Base-by-base conservation (phyloP, 1,140 invertebrate species). In the Odontomachus brunneus region DNA sequence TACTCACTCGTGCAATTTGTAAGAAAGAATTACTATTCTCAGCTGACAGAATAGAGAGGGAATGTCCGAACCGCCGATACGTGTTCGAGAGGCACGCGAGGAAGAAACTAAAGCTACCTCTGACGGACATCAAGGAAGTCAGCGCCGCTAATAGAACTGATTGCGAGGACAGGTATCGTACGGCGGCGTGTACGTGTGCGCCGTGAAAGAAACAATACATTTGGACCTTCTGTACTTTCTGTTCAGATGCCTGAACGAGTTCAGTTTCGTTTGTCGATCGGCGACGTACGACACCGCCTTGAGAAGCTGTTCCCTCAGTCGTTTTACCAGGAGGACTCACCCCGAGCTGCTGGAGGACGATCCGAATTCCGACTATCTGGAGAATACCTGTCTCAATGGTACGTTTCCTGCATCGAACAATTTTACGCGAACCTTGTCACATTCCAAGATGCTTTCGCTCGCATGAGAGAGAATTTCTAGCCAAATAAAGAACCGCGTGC, bases 361-460 rank as follows among this genome's bases (percentile, higher is more conserved):
- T 92, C 96, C 97, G 1, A 97, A 97, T 92, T 96, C 97, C 1
- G 98, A 98, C 92, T 98, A 98, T 92, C 94, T 98, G 84, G 98
- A 98, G 95, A 98, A 98, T 90, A 97, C 97, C 53, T 98, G 98
- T 91, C 92, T 98, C 0, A 98, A 97, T 92, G 97, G 97, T 98
- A 89, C 17, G 12, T 66, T 73, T 49, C 38, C 38, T 11, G 38
- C 38, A 7, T 60, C 1, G 11, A 48, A 59, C 51, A 14, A 59
- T 78, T 7, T 44, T 62, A 2, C 19, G 60, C 44, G 19, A 60
- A 65, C 3, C 3, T 11, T 44, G 0, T 44, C 15, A 57, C 7
- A n/a, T 67, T 22, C 9, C 2, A 38, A 69, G 38, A 2, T 11
- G 55, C 5, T n/a, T 15, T 59, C 55, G 15, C n/a, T 44, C 9